Conservation (phyloP, 2,888 invertebrate species). For the Drosophila bunnanda region DNA sequence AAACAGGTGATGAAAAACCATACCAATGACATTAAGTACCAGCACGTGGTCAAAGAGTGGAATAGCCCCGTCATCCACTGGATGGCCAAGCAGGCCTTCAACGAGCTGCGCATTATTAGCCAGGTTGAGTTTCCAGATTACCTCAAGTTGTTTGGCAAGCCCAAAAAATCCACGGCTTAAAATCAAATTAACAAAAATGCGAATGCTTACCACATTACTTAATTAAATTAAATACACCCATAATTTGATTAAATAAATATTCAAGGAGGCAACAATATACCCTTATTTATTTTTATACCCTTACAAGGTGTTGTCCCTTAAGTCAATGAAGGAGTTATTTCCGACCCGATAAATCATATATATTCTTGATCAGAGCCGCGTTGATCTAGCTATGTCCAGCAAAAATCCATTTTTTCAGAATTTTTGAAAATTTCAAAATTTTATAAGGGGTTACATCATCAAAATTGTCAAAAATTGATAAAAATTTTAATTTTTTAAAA, state of each 20-base stretch:
- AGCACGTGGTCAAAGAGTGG: conserved; percentile 40
- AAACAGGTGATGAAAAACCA: not conserved
- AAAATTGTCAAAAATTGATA: no score
- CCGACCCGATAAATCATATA: no score
- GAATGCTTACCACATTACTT: no score
- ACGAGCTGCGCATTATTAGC: conserved; percentile 51
- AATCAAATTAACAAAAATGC: not conserved
- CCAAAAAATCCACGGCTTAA: not conserved
- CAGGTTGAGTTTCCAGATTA: conserved; percentile 52
- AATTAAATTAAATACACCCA: not conserved
- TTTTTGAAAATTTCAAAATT: no score
- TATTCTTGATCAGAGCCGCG: no score
- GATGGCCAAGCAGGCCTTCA: conserved; percentile 54
- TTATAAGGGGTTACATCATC: no score
- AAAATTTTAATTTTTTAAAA: no score
- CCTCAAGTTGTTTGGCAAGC: conserved; percentile 14
- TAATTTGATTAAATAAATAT: not conserved
- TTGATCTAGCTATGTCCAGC: no score
- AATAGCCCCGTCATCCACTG: conserved; percentile 50
- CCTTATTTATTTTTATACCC: not conserved
- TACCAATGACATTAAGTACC: not conserved
- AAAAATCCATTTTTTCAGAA: no score
- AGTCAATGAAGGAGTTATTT: no score
- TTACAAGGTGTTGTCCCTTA: no score
- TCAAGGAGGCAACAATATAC: no score